Conservation (phyloP, 2,888 invertebrate species). For the Timema podura region DNA sequence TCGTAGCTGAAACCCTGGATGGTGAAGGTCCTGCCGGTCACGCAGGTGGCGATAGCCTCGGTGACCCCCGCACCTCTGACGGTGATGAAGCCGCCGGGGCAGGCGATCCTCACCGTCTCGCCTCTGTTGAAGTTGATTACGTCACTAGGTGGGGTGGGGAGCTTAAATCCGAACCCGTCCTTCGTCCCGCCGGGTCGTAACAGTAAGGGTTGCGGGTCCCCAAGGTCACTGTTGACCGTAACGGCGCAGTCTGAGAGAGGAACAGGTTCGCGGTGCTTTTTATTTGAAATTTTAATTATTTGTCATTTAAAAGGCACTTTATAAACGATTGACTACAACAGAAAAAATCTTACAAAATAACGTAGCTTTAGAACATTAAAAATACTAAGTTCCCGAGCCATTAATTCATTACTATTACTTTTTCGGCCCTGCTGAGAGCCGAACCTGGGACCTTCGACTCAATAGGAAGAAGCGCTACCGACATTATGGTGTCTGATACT, state of each 20-base stretch:
- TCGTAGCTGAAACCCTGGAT: constrained; percentile 30
- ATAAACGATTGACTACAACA: no score
- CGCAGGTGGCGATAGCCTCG: constrained; percentile 21
- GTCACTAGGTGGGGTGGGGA: constrained; percentile 19
- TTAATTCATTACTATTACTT: no score
- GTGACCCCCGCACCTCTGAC: not conserved
- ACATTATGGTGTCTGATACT: no score
- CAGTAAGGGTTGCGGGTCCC: constrained; percentile 26
- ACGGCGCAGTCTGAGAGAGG: constrained; percentile 23
- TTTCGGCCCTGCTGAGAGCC: no score
- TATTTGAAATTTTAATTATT: no score
- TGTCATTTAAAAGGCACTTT: no score
- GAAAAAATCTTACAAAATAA: no score
- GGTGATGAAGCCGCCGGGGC: constrained; percentile 18
- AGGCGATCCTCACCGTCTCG: constrained; percentile 20
- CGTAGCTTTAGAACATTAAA: no score
- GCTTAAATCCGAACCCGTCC: constrained; percentile 22
- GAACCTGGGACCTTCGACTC: no score
- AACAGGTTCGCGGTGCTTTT: no score
- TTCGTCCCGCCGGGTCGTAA: constrained; percentile 19
- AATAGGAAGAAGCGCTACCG: no score
- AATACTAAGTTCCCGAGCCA: no score
- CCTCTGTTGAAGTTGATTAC: constrained; percentile 15
- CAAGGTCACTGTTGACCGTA: constrained; percentile 25
- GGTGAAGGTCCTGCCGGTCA: constrained; percentile 19